A percentile compares a stretch with the other conserved stretches of the same genome.
These are phyloP conservation scores for Lithophane leautieri DNA, from an alignment of 2,888 invertebrate genomes.

Conservation along the genomic window DNA sequence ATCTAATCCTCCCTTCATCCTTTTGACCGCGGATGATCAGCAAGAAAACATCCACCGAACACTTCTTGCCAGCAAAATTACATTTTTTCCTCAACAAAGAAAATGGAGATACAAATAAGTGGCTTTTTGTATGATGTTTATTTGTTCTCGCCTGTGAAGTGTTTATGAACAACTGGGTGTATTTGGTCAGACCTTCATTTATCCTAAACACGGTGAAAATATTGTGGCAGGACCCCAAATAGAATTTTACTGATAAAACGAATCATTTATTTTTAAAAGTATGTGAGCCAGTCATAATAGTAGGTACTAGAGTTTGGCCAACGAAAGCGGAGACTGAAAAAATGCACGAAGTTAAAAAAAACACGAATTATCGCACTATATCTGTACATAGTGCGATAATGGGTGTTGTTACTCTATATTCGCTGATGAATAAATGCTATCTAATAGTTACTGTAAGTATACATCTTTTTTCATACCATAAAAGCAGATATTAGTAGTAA, in stretches of 20 bases:
- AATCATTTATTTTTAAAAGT: neutral
- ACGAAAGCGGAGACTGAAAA: too few species aligned
- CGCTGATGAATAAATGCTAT: too few species aligned
- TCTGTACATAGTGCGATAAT: too few species aligned
- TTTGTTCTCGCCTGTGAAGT: constrained; percentile 57
- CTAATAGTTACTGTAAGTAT: too few species aligned
- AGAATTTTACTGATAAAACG: neutral
- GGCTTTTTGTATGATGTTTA: constrained; percentile 64
- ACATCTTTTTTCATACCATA: too few species aligned
- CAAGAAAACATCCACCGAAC: constrained; percentile 63
- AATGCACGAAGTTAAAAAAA: too few species aligned
- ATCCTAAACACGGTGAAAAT: neutral
- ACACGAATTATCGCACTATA: too few species aligned
- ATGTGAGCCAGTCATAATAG: too few species aligned
- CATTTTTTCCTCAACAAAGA: constrained; percentile 64
- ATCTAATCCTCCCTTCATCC: constrained; percentile 56
- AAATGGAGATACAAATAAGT: constrained; percentile 69
- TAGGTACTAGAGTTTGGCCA: too few species aligned
- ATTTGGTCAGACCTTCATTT: neutral
- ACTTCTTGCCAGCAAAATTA: constrained; percentile 67
- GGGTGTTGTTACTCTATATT: too few species aligned
- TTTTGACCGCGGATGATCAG: constrained; percentile 68
- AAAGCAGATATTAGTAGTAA: too few species aligned
- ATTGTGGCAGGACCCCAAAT: neutral
- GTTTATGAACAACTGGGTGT: constrained; percentile 29